Evolutionary conservation across 1,140 invertebrate genomes (phyloP), one percentile per base, ranked within the genome.

Genomic region (Brachystomella parvula): DNA sequence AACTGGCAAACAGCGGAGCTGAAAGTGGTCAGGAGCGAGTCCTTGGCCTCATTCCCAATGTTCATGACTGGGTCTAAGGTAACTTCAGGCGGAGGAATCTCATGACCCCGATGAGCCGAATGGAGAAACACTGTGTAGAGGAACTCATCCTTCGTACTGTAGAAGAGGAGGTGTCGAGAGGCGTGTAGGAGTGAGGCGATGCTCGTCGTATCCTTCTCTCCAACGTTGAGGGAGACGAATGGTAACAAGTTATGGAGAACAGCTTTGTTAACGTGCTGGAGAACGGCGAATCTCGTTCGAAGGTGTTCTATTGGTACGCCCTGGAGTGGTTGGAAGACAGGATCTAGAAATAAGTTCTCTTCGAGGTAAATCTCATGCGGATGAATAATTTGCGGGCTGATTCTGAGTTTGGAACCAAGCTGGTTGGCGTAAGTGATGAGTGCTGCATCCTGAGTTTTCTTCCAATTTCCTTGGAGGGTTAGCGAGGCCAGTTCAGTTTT

Each of bases 1-100:
- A 80, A 68, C 69, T 79, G 78, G 30, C 75, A 60, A 68, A 75
- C 75, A 6, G 78, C 77, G 69, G 79, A 78, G 70, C 60, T 35
- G 33, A 56, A 56, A 3, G 6, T 15, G 15, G 58, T 26, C 19
- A 9, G 12, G 9, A 28, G 3, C 6, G 12, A 6, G 12, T 29
- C 32, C 3, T 30, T 6, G 12, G 9, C 17, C 9, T 6, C 24
- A 19, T 26, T 60, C 60, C 64, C 64, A 60, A 65, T 65, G 17
- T 31, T 30, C 26, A 28, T 33, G 2, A 65, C 35, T 12, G 64
- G 64, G 30, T 65, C 64, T 24, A 65, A 26, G 1, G 29, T 60
- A n/a, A 65, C 26, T 28, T 65, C 64, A 2, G 64, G 64, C 2
- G 53, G 32, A 3, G 53, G 33, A 9, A 47, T 44, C 15, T 65